phyloP scores from a whole-genome alignment of 2,113 vertebrate species.

The Cricetomys ansorgei region DNA sequence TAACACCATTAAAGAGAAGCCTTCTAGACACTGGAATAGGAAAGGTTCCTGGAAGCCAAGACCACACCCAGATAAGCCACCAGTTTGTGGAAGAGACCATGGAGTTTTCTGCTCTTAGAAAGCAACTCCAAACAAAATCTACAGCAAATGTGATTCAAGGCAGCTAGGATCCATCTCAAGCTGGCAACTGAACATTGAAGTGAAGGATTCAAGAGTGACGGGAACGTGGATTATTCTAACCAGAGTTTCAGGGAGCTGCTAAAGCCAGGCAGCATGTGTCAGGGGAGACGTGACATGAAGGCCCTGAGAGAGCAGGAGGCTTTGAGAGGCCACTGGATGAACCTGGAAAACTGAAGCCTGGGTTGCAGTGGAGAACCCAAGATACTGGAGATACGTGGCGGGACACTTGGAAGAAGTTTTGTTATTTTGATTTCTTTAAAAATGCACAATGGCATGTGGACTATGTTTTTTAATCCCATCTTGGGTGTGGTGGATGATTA shows the following conservation, averaged over 20 bases:
- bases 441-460: too few species aligned
- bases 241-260: neutral
- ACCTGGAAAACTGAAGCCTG: neutral
- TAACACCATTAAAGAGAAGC: neutral
- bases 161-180: neutral
- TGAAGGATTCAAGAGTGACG: neutral
- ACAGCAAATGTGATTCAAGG: neutral
- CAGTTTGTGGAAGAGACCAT: neutral
- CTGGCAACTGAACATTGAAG: neutral
- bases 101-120: too few species aligned
- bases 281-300: neutral
- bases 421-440: too few species aligned
- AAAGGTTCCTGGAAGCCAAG: neutral
- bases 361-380: neutral
- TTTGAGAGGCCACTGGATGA: too few species aligned
- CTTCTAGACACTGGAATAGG: neutral
- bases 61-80: neutral
- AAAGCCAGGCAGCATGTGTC: neutral
- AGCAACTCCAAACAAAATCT: neutral
- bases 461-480: too few species aligned
- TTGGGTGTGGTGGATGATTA: too few species aligned
- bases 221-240: neutral
- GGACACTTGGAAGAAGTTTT: too few species aligned
- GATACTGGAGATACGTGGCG: neutral
- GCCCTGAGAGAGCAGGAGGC: neutral